These are phyloP conservation scores for Oegoconia quadripuncta DNA, from an alignment of 2,888 invertebrate species.

Conservation along the genomic window DNA sequence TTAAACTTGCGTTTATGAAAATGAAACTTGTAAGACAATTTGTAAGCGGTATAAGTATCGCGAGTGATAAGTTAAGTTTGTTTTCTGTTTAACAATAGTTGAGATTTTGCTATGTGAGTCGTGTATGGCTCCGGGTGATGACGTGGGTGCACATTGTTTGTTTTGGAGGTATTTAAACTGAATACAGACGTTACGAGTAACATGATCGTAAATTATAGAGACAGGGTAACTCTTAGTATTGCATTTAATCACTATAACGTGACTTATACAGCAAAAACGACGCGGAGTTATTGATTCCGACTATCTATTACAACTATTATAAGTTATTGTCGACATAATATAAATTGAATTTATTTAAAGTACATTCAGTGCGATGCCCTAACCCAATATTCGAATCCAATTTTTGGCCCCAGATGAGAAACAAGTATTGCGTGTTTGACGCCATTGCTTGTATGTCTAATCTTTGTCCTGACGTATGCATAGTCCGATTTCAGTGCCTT, in stretches of 20 bases:
- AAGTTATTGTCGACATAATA: no score
- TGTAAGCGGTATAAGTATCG: slow-evolving; percentile 3
- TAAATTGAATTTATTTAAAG: no score
- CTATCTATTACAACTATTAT: no score
- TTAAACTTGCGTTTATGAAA: slow-evolving; percentile 28
- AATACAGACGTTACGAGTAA: slow-evolving; percentile 38
- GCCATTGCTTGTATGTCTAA: no score
- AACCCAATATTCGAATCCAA: no score
- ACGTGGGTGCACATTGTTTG: slow-evolving; percentile 58
- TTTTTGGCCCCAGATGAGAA: no score
- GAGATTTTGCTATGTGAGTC: slow-evolving; percentile 46
- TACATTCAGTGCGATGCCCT: no score
- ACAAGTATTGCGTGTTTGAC: no score
- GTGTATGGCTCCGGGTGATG: slow-evolving; percentile 71
- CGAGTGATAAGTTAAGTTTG: slow-evolving; percentile 35
- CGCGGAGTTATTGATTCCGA: slow-evolving; percentile 9
- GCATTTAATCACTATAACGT: slow-evolving; percentile 31
- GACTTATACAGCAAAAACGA: slow-evolving; percentile 3
- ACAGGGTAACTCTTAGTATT: slow-evolving; percentile 40
- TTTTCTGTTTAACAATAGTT: slow-evolving; percentile 61
- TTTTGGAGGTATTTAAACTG: slow-evolving; percentile 55
- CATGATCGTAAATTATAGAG: slow-evolving; percentile 49
- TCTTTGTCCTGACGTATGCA: no score
- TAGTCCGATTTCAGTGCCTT: no score
- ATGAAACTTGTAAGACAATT: slow-evolving; percentile 23